phyloP scores from a whole-genome alignment of 2,888 invertebrate genomes.

The Chaitophorus viminalis region DNA sequence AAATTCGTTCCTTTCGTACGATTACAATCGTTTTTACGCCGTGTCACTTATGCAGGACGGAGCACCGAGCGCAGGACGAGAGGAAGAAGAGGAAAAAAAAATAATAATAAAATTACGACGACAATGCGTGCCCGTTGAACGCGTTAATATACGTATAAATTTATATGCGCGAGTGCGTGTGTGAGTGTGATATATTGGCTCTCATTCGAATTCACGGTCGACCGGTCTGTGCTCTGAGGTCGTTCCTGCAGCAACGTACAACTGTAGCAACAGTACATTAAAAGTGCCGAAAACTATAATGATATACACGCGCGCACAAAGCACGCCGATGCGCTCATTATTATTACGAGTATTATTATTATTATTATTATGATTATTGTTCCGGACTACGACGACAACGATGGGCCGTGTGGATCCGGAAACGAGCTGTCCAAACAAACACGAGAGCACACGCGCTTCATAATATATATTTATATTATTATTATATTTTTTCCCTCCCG shows the following conservation, averaged over 20 bases:
- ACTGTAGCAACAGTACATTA: background rate
- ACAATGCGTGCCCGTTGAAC: background rate
- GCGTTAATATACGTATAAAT: background rate
- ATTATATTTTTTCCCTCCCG: background rate
- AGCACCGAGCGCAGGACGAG: background rate
- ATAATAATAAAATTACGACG: background rate
- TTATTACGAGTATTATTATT: slow-evolving; percentile 39
- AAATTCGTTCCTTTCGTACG: background rate
- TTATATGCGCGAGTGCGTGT: background rate
- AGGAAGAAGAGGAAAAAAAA: background rate
- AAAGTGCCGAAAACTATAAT: slow-evolving; percentile 8
- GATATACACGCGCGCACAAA: background rate
- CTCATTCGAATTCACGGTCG: slow-evolving; percentile 40
- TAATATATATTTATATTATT: slow-evolving; percentile 3
- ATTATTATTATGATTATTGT: slow-evolving; percentile 2
- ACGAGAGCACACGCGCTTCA: slow-evolving; percentile 17
- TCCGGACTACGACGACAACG: background rate
- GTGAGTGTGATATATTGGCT: background rate
- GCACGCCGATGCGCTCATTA: slow-evolving; percentile 23
- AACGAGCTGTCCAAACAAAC: slow-evolving; percentile 61
- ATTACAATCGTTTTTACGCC: slow-evolving; percentile 8
- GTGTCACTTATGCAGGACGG: background rate
- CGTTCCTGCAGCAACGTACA: background rate
- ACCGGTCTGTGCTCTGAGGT: background rate
- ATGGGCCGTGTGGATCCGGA: slow-evolving; percentile 25